Percentiles rank a stretch among this genome's conserved stretches.
phyloP scores from a whole-genome alignment of 53 echinoderm and acorn worm genomes.

The Henricia sp. region DNA sequence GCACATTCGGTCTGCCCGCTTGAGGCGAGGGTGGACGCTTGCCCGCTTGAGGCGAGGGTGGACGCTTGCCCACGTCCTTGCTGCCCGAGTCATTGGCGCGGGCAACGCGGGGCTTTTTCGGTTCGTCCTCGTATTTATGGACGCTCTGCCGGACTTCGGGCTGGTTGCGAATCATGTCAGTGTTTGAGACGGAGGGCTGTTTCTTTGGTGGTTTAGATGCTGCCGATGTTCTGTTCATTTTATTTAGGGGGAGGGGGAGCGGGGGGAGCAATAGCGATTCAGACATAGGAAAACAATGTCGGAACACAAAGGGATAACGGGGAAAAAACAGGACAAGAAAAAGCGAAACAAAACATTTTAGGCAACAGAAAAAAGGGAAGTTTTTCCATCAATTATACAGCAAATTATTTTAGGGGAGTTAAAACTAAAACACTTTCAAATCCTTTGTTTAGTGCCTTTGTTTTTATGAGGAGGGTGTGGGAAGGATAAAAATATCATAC shows the following conservation, averaged over 20 bases:
- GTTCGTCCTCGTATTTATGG: slow-evolving; percentile 44
- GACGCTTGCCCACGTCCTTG: neutral
- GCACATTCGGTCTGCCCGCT: neutral
- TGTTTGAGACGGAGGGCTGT: slow-evolving; percentile 11
- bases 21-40: neutral
- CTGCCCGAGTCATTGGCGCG: slow-evolving; percentile 22
- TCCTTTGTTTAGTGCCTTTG: no score
- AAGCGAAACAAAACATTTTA: neutral
- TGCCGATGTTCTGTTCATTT: no score
- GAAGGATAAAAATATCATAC: no score
- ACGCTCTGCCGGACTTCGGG: slow-evolving; percentile 47
- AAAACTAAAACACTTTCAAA: no score
- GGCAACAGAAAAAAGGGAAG: neutral
- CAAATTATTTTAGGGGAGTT: no score
- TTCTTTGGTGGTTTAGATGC: slow-evolving; percentile 29
- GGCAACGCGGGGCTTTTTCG: slow-evolving; percentile 39
- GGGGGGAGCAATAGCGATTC: neutral
- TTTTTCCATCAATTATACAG: no score
- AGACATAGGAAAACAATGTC: neutral
- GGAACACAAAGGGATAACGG: neutral
- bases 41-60: neutral
- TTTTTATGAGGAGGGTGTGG: no score
- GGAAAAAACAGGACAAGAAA: neutral
- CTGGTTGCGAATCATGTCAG: slow-evolving; percentile 54
- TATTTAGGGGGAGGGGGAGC: neutral